Evolutionary conservation across 2,888 invertebrate species (phyloP).

Genomic region (Laothoe populi): DNA sequence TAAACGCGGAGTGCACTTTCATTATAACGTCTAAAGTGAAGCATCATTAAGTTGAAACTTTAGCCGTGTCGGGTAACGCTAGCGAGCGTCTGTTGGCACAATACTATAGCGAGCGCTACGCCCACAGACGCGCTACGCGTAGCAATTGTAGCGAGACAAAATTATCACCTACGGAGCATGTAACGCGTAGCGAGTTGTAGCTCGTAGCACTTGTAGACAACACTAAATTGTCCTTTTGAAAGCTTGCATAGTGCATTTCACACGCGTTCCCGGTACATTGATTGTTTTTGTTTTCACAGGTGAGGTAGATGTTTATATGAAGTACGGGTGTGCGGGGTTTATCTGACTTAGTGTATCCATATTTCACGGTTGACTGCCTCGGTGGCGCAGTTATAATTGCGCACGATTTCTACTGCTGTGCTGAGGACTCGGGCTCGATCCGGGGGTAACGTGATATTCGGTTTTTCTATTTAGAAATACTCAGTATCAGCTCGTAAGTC

Average conservation of each 20-base stretch:
- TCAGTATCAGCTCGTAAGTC: too few species aligned
- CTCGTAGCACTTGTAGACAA: slow-evolving; percentile 13
- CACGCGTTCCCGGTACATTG: background rate
- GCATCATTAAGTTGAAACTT: slow-evolving; percentile 15
- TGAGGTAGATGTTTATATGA: background rate
- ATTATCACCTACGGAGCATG: slow-evolving; percentile 3
- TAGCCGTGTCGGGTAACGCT: background rate
- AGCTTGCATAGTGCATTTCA: background rate
- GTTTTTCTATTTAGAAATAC: too few species aligned
- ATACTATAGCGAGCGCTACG: slow-evolving; percentile 5
- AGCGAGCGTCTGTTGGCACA: slow-evolving; percentile 6
- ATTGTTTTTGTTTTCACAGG: background rate
- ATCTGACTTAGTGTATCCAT: too few species aligned
- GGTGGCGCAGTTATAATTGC: too few species aligned
- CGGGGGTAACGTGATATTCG: too few species aligned
- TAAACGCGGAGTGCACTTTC: slow-evolving; percentile 6
- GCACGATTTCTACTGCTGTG: too few species aligned
- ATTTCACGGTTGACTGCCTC: too few species aligned
- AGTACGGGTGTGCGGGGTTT: too few species aligned
- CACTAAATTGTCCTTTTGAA: background rate
- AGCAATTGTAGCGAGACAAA: slow-evolving; percentile 3
- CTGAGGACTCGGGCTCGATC: too few species aligned
- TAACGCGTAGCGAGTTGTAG: background rate
- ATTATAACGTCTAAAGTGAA: slow-evolving; percentile 11
- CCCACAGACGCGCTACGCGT: background rate